Evolutionary conservation across 2,888 invertebrate species (phyloP), one percentile per base, ranked within the genome.

Genomic region (Molorchus minor): DNA sequence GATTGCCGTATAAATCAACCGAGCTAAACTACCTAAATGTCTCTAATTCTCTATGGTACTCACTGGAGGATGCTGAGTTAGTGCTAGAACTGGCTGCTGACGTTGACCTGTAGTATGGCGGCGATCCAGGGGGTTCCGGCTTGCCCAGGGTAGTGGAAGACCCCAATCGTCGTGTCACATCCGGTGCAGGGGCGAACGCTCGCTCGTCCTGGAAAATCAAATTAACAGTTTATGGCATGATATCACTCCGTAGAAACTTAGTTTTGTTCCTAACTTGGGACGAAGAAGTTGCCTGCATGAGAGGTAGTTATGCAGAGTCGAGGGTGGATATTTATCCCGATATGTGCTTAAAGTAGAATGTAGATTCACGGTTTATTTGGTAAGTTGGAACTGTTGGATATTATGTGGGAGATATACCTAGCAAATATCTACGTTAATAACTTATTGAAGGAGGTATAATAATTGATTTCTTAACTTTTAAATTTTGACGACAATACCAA

Each of bases 1-100:
- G n/a, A 3, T 5, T 25, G 25, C 25, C 5, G 25, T 5, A 33
- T 33, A 33, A 33, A 33, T 33, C 33, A 33, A 33, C 7, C 13
- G 17, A 4, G 38, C 38, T 3, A 17, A n/a, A 12, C 5, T 33
- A 33, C n/a, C 33, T 17, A 45, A n/a, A 45, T 17, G 16, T n/a
- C 16, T 49, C 36, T n/a, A 36, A 49, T 49, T 36, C 46, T 57
- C 49, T 33, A 44, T 15, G 44, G 17, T 29, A 79, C 85, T 84
- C 71, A 86, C 87, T 84, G 55, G 86, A 85, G 33, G 86, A 86
- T 75, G 83, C 85, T 4, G 84, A 86, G 59, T 86, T 86, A 53
- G 84, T 83, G 60, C 85, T 85, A 59, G 86, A 86, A 71, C 86
- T 86, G 55, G 85, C 84, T 13, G 75, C 85, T 77, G 73, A 85